Evolutionary conservation across 2,888 invertebrate species (phyloP), one percentile per base, ranked within the genome.

Genomic region (Ectropis crepuscularia): DNA sequence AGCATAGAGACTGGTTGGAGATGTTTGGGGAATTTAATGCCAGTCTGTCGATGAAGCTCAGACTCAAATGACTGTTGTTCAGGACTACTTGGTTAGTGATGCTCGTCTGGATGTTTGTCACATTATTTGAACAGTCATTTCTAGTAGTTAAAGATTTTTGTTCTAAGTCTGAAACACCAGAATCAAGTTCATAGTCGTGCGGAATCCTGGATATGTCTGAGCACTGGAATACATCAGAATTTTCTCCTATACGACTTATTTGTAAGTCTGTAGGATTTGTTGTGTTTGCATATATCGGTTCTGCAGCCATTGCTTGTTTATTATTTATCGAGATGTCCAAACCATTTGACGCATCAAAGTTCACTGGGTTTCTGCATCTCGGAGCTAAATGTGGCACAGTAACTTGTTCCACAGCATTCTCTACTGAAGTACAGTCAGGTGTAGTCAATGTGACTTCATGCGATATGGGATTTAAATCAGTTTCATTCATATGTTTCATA

Each of bases 11-110:
- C 70, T 87, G 87, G 38, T 90, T 89, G 0, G 91, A 88, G 1
- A 77, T 51, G 54, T 81, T 85, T 0, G 93, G 91, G 0, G 91
- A 91, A 49, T 93, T 86, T 49, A 93, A 67, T 0, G 85, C 92
- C 0, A 93, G 78, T 73, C 89, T 82, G 49, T 93, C 93, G 45
- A 93, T 92, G 45, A 93, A 93, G 74, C 93, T 93, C 41, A 93
- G 77, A 65, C 85, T 92, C 6, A 88, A 68, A 70, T 89, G 89
- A 45, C 78, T 86, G 53, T 90, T 91, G 54, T 89, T 89, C 5
- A 90, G 72, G 62, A 89, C 82, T 45, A 90, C 75, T 76, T 91
- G 87, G 59, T 89, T 92, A 5, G 81, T 85, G 0, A 90, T 71
- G 70, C 83, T 89, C 2, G 81, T 81, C 63, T 89, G 89, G 68